These are phyloP conservation scores for Lophotriccus pileatus DNA, from an alignment of 2,797 vertebrate genomes.

Conservation along the genomic window DNA sequence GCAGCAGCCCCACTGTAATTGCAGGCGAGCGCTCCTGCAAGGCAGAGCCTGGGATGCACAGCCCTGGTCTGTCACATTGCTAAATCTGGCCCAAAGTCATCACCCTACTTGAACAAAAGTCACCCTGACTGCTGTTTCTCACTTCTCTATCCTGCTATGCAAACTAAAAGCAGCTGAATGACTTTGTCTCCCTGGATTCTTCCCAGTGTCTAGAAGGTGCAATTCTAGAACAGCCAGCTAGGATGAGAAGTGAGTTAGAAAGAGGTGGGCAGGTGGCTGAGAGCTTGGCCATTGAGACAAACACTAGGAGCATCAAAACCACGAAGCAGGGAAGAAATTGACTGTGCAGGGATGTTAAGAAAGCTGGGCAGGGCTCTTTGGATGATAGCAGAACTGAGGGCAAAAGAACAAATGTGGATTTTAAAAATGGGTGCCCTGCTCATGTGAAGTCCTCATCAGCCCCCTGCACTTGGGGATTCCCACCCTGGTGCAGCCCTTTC, in stretches of 20 bases:
- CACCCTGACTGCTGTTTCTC: not conserved
- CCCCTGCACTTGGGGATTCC: rapidly evolving
- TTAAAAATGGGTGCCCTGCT: not conserved
- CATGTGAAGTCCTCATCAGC: not conserved
- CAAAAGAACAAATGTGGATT: not conserved
- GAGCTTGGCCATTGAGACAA: rapidly evolving
- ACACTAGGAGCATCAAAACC: not conserved
- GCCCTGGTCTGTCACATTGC: not conserved
- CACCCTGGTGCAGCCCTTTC: not conserved
- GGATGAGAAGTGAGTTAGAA: not conserved
- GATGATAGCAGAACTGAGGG: not conserved
- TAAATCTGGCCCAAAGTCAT: not conserved
- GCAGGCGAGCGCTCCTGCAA: not conserved
- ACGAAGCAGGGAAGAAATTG: not conserved
- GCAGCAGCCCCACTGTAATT: not conserved
- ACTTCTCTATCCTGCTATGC: not conserved
- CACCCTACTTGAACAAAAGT: not conserved
- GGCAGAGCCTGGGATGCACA: not conserved
- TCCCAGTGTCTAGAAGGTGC: not conserved
- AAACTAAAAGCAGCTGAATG: not conserved
- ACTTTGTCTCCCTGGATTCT: not conserved
- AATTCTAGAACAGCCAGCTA: not conserved
- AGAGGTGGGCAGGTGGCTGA: not conserved
- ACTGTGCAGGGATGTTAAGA: not conserved
- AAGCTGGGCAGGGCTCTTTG: not conserved